Evolutionary conservation across 2,888 invertebrate genomes (phyloP).

Genomic region (Ornithoptera alexandrae): DNA sequence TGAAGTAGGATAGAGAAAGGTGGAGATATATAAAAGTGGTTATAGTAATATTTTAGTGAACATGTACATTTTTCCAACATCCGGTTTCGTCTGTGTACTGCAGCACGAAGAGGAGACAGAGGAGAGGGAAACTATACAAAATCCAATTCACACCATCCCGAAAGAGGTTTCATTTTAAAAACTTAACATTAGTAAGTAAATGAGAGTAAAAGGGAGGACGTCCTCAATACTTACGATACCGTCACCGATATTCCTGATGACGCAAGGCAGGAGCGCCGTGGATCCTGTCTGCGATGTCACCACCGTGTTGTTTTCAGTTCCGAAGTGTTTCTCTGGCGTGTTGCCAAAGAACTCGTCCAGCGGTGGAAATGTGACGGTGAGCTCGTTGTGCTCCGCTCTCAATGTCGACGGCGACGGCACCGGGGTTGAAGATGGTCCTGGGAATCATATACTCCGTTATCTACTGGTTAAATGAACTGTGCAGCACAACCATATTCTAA

Average conservation of each 20-base stretch:
- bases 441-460: conserved; percentile 12
- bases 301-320: conserved; percentile 89
- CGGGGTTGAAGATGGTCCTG: conserved; percentile 55
- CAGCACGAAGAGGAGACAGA: no score
- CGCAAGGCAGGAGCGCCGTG: conserved; percentile 90
- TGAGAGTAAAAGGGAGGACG: background rate
- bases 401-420: conserved; percentile 50
- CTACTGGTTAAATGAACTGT: no score
- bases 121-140: no score
- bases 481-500: no score
- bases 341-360: conserved; percentile 69
- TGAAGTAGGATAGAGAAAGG: background rate
- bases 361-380: conserved; percentile 70
- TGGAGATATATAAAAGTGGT: background rate
- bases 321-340: conserved; percentile 86
- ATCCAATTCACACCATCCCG: no score
- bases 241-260: conserved; percentile 91
- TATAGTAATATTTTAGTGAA: background rate
- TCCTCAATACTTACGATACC: conserved; percentile 86
- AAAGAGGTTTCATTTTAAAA: background rate
- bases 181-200: background rate
- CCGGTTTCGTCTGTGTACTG: no score
- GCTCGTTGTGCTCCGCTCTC: conserved; percentile 64
- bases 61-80: background rate
- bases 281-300: conserved; percentile 92